Percentiles rank a stretch among this genome's conserved stretches.
Conservation (phyloP, 2,888 invertebrate species). For the Rapana venosa region DNA sequence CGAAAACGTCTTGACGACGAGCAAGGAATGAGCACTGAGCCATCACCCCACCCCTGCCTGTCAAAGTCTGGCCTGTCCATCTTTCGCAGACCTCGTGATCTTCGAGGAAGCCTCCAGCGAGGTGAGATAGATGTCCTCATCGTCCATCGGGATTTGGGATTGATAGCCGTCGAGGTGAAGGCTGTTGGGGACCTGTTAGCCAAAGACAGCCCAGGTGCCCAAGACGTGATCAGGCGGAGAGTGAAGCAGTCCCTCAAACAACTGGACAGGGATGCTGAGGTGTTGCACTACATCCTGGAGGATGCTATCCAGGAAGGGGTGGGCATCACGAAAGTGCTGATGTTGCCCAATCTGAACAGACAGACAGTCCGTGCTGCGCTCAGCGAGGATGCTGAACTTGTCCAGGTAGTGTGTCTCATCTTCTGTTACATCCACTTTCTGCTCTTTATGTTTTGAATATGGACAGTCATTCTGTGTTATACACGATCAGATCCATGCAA, state of each 20-base stretch:
- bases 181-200: background rate
- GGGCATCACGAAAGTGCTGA: constrained; percentile 1
- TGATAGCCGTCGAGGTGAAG: constrained; percentile 12
- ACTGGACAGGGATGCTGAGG: constrained; percentile 11
- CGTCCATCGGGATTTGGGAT: background rate
- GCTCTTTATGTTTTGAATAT: background rate
- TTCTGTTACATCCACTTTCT: background rate
- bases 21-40: background rate
- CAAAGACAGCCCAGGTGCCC: background rate
- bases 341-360: constrained; percentile 15
- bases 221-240: background rate
- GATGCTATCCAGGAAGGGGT: background rate
- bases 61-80: background rate
- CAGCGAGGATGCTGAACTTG: background rate
- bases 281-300: background rate
- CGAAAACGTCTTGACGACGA: no score
- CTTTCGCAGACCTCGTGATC: constrained; percentile 28
- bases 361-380: background rate
- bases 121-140: constrained; percentile 14
- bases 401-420: background rate
- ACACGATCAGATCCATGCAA: no score
- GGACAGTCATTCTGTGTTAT: no score
- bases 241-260: background rate
- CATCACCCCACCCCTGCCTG: background rate
- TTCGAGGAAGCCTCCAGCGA: background rate